phyloP scores from a whole-genome alignment of 2,888 invertebrate genomes.

The Apodemia duryi region DNA sequence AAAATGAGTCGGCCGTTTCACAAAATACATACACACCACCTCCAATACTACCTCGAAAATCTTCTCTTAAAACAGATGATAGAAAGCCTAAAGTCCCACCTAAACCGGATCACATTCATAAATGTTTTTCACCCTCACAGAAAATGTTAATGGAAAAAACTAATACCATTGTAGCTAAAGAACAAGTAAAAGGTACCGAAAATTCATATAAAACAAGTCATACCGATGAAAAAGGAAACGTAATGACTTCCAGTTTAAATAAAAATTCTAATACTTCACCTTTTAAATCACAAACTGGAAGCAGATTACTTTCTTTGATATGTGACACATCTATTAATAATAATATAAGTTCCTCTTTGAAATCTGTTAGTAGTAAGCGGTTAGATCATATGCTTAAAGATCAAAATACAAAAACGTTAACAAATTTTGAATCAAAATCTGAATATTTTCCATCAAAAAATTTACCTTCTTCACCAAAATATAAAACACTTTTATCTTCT shows the following conservation, averaged over 20 bases:
- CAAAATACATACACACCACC: slow-evolving; percentile 50
- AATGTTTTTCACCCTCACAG: slow-evolving; percentile 87
- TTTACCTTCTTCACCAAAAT: slow-evolving; percentile 52
- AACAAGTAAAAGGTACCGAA: slow-evolving; percentile 72
- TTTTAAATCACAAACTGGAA: slow-evolving; percentile 76
- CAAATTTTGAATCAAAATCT: slow-evolving; percentile 15
- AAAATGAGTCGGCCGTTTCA: slow-evolving; percentile 32
- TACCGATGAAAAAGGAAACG: background rate
- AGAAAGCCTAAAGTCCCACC: slow-evolving; percentile 78
- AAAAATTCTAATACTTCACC: slow-evolving; percentile 35
- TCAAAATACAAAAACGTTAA: slow-evolving; percentile 2
- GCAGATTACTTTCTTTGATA: slow-evolving; percentile 81
- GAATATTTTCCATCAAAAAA: slow-evolving; percentile 15
- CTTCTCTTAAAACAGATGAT: slow-evolving; percentile 65
- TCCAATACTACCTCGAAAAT: slow-evolving; percentile 63
- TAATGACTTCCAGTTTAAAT: background rate
- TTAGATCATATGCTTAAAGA: slow-evolving; percentile 41
- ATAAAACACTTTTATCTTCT: slow-evolving; percentile 56
- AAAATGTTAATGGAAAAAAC: slow-evolving; percentile 79
- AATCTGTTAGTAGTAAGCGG: slow-evolving; percentile 40
- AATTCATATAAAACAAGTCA: slow-evolving; percentile 25
- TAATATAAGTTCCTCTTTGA: slow-evolving; percentile 42
- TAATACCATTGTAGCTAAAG: slow-evolving; percentile 60
- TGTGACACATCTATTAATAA: slow-evolving; percentile 69
- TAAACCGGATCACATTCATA: slow-evolving; percentile 77